Percentiles rank a stretch among this genome's conserved stretches.
Conservation (phyloP, 2,888 invertebrate species). For the Masnerella sp. region DNA sequence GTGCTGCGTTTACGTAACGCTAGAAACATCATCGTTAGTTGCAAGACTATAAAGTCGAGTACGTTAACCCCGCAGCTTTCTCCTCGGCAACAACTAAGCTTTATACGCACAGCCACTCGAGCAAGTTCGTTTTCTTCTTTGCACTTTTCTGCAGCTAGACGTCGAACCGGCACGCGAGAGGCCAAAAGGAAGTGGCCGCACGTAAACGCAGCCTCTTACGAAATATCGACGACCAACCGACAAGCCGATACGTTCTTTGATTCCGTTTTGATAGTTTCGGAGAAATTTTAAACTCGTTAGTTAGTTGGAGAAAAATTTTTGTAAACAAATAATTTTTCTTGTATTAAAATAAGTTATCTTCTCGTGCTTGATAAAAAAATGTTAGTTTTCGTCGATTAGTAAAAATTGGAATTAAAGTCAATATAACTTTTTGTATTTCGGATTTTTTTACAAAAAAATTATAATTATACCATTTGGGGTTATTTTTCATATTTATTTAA, state of each 20-base stretch:
- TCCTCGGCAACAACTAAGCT: constrained; percentile 59
- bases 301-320: no score
- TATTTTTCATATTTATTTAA: no score
- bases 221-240: constrained; percentile 22
- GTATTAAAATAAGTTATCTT: no score
- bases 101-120: constrained; percentile 60
- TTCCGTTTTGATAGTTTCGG: no score
- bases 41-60: constrained; percentile 66
- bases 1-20: constrained; percentile 66
- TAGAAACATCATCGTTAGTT: constrained; percentile 69
- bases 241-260: constrained; percentile 28
- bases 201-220: constrained; percentile 28
- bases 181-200: constrained; percentile 39
- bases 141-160: constrained; percentile 48
- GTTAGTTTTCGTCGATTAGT: no score
- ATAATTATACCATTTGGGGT: no score
- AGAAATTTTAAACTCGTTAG: no score
- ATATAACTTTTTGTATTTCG: no score
- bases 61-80: constrained; percentile 69
- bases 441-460: no score
- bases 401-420: no score
- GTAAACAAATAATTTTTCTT: no score
- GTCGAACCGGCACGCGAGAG: constrained; percentile 41
- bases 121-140: constrained; percentile 58
- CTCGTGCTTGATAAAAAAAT: no score